Conservation (phyloP, 2,113 vertebrate genomes). For the Heloderma charlesbogerti region DNA sequence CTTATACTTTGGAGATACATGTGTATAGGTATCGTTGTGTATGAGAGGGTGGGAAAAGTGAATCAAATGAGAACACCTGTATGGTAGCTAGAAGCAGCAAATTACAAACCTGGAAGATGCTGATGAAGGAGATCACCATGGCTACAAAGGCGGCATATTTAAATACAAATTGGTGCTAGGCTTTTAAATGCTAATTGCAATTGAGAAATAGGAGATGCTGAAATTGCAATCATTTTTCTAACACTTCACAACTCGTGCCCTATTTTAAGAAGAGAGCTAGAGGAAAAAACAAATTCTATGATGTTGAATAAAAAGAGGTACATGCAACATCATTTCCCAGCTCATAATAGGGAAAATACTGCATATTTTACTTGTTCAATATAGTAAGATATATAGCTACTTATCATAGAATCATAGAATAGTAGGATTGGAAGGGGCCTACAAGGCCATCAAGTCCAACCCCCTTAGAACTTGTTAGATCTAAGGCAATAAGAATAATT, state of each 20-base stretch:
- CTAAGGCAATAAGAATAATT: too few relatives aligned
- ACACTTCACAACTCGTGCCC: conserved; percentile 10
- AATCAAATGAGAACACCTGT: conserved; percentile 47
- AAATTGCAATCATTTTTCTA: conserved; percentile 52
- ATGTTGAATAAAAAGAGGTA: conserved; percentile 11
- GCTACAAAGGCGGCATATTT: conserved; percentile 78
- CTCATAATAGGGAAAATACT: neutral
- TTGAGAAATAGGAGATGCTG: conserved; percentile 58
- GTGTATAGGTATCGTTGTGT: conserved; percentile 6
- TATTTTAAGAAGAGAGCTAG: conserved; percentile 22
- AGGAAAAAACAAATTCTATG: neutral
- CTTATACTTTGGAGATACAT: conserved; percentile 37
- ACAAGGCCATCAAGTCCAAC: too few relatives aligned
- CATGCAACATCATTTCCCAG: neutral
- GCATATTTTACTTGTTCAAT: neutral
- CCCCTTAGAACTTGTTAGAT: neutral
- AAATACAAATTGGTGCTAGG: conserved; percentile 74
- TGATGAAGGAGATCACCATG: conserved; percentile 70
- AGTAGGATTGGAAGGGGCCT: too few relatives aligned
- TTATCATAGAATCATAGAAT: too few relatives aligned
- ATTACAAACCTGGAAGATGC: conserved; percentile 69
- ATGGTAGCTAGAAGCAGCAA: conserved; percentile 50
- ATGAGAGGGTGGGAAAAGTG: conserved; percentile 27
- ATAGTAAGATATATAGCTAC: neutral
- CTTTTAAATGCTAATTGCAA: conserved; percentile 76